phyloP scores from a whole-genome alignment of 1,140 invertebrate genomes.

The Magallana angulata region DNA sequence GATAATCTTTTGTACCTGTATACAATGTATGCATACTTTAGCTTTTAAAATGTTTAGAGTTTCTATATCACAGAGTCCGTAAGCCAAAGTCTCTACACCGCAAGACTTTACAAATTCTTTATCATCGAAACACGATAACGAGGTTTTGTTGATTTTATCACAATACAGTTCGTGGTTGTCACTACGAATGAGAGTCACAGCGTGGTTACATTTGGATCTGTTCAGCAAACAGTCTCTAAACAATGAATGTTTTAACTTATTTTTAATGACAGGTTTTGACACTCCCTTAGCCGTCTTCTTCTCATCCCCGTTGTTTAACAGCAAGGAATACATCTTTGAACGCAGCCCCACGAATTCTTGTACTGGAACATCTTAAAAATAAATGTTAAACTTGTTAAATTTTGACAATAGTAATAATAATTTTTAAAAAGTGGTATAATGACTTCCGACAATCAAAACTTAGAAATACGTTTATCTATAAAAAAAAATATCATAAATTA shows the following conservation, averaged over 20 bases:
- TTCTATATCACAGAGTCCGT: too few relatives aligned
- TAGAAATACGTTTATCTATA: neutral
- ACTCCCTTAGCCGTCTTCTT: slow-evolving; percentile 23
- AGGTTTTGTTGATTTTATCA: slow-evolving; percentile 43
- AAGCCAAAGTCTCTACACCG: too few relatives aligned
- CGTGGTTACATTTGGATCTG: neutral
- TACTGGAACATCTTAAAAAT: neutral
- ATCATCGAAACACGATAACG: slow-evolving; percentile 49
- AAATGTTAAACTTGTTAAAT: slow-evolving; percentile 53
- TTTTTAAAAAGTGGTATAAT: too few relatives aligned
- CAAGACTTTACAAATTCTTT: slow-evolving; percentile 39
- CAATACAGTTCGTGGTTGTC: slow-evolving; percentile 22
- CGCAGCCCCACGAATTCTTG: neutral
- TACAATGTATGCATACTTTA: slow-evolving; percentile 14
- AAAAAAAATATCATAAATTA: neutral
- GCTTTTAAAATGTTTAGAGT: too few relatives aligned
- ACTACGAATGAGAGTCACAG: neutral
- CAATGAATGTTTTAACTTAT: neutral
- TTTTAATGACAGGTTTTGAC: slow-evolving; percentile 14
- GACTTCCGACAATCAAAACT: slow-evolving; percentile 53
- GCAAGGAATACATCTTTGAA: slow-evolving; percentile 28
- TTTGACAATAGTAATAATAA: too few relatives aligned
- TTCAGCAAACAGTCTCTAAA: neutral
- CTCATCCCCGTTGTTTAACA: neutral
- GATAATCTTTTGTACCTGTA: too few relatives aligned